phyloP scores from a whole-genome alignment of 2,888 invertebrate genomes.

The Temnothorax rugatulus region DNA sequence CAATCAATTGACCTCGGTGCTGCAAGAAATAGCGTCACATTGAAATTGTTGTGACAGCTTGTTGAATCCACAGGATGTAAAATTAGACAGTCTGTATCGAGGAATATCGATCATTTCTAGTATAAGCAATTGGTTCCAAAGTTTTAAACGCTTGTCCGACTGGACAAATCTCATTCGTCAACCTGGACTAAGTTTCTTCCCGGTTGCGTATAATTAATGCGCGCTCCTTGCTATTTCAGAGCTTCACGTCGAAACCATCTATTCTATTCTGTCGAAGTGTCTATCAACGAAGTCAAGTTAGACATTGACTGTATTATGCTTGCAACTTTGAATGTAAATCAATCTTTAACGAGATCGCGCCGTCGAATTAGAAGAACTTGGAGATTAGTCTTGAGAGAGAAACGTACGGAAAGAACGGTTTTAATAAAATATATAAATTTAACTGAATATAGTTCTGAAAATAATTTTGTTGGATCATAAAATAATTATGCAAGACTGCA shows the following conservation, averaged over 20 bases:
- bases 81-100: constrained; percentile 16
- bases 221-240: constrained; percentile 28
- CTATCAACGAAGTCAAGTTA: constrained; percentile 44
- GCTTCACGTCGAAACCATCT: constrained; percentile 34
- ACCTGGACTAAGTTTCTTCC: constrained; percentile 12
- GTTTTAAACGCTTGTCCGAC: constrained; percentile 11
- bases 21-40: not conserved
- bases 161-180: constrained; percentile 29
- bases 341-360: constrained; percentile 37
- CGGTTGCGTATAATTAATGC: constrained; percentile 43
- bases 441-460: not conserved
- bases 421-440: not conserved
- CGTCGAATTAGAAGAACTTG: constrained; percentile 34
- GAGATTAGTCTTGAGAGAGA: constrained; percentile 6
- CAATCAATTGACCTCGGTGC: constrained; percentile 43
- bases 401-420: not conserved
- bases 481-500: not conserved
- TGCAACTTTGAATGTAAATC: constrained; percentile 41
- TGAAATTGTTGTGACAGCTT: constrained; percentile 16
- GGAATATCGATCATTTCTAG: constrained; percentile 16
- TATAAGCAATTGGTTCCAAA: constrained; percentile 7
- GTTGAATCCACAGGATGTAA: constrained; percentile 29
- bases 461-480: not conserved
- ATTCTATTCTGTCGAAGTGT: constrained; percentile 36
- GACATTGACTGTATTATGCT: constrained; percentile 32